Evolutionary conservation across 1,140 invertebrate genomes (phyloP), one percentile per base, ranked within the genome.

Genomic region (Pissodes strobi): DNA sequence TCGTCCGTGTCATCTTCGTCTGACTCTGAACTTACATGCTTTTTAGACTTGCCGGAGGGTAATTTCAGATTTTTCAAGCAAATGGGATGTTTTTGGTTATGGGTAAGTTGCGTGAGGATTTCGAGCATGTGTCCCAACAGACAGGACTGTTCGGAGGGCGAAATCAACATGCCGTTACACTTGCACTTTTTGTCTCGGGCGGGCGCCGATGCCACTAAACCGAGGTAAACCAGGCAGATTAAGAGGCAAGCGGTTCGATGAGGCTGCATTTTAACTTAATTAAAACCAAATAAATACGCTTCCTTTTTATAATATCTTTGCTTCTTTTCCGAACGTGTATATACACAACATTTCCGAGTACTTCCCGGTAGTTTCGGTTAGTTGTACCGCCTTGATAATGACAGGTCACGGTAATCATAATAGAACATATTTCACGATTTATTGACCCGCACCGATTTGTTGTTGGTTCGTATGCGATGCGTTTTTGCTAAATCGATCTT

Each of bases 61-160:
- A 9, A 18, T 1, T 23, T 30, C 15, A 9, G n/a, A n/a, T n/a
- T n/a, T 15, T 27, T 49, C 18, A 49, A 6, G 13, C 52, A 62
- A 34, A 48, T 23, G 1, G 62, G 57, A 15, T 41, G 2, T 18
- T 67, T 49, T 19, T 63, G 55, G 18, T 67, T 70, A 8, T 62
- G 39, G n/a, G 67, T 30, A 10, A 70, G 21, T 49, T 70, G 51
- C 2, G 69, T 58, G 2, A 70, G 23, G n/a, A 70, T 56, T 23
- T 67, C 51, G 2, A 70, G 13, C 17, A 70, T 52, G 45, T 70
- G 66, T 18, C 69, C 69, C 9, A 70, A 23, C 13, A 67, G 21
- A 37, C 69, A 70, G 1, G 69, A 67, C 15, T 70, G 53, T 21
- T 67, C 57, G 2, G 69, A 61, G 0, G 69, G 69, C 17, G 27